These are phyloP conservation scores for Sphenopsis melanotis DNA, from an alignment of 2,797 vertebrate genomes.

Conservation along the genomic window DNA sequence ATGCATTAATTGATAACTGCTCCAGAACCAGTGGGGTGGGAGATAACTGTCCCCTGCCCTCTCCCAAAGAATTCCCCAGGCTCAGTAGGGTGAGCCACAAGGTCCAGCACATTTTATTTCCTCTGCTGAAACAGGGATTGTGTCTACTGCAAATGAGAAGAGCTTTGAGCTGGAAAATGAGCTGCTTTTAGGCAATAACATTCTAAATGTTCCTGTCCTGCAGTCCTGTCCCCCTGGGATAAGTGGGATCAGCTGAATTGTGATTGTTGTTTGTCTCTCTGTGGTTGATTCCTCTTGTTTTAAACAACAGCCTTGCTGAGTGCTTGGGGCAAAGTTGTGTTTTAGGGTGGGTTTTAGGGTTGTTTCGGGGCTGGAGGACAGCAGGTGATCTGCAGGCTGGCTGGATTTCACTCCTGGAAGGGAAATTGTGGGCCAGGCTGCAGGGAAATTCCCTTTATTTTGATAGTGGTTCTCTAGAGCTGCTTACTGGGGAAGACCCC, in stretches of 20 bases:
- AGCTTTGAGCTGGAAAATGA: background rate
- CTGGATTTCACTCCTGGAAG: background rate
- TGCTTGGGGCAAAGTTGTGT: background rate
- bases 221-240: background rate
- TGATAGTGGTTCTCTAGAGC: background rate
- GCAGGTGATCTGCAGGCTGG: background rate
- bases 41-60: background rate
- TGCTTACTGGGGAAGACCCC: accelerated
- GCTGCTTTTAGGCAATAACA: background rate
- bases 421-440: background rate
- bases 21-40: background rate
- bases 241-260: background rate
- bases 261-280: background rate
- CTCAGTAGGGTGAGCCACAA: background rate
- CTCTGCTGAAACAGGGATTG: background rate
- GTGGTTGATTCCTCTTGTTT: background rate
- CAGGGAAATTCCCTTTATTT: background rate
- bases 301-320: background rate
- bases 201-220: background rate
- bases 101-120: background rate
- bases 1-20: background rate
- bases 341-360: background rate
- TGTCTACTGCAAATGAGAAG: background rate
- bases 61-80: background rate
- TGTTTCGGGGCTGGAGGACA: background rate